These are phyloP conservation scores for Drosophila bipectinata DNA, from an alignment of 1,140 invertebrate genomes.

Conservation along the genomic window DNA sequence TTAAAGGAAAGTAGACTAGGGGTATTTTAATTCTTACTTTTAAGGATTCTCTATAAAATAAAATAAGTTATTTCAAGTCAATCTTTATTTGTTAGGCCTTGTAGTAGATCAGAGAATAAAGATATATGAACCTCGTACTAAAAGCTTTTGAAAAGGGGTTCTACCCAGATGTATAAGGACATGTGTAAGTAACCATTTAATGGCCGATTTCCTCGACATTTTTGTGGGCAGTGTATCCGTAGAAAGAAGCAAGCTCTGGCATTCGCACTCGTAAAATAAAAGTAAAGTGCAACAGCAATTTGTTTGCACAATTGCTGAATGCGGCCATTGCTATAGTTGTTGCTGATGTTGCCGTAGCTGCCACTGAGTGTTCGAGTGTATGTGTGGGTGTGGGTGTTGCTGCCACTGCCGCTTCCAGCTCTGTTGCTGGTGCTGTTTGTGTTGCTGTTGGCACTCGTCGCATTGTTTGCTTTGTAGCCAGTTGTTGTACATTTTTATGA, in stretches of 20 bases:
- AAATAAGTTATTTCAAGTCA: too few species aligned
- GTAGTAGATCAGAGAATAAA: too few species aligned
- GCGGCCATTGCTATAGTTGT: slow-evolving; percentile 66
- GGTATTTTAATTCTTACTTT: too few species aligned
- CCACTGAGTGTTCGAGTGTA: slow-evolving; percentile 7
- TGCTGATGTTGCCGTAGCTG: slow-evolving; percentile 43
- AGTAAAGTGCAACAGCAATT: slow-evolving; percentile 82
- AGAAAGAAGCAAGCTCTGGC: slow-evolving; percentile 60
- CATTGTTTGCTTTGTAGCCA: slow-evolving; percentile 79
- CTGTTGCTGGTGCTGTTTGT: slow-evolving; percentile 35
- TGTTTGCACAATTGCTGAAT: slow-evolving; percentile 81
- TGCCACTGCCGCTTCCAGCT: slow-evolving; percentile 17
- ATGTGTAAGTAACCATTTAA: not conserved
- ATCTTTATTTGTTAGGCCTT: too few species aligned
- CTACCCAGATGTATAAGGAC: not conserved
- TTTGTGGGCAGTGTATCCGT: not conserved
- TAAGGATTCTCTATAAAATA: too few species aligned
- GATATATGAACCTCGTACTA: not conserved
- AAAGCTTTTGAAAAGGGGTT: too few species aligned
- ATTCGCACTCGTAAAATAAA: slow-evolving; percentile 82
- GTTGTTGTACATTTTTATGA: slow-evolving; percentile 81
- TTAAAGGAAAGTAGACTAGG: not conserved
- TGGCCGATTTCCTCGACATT: not conserved
- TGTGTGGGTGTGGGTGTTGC: slow-evolving; percentile 8
- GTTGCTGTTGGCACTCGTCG: slow-evolving; percentile 80